Evolutionary conservation across 1,140 invertebrate genomes (phyloP), one percentile per base, ranked within the genome.

Genomic region (Drosophila auraria): DNA sequence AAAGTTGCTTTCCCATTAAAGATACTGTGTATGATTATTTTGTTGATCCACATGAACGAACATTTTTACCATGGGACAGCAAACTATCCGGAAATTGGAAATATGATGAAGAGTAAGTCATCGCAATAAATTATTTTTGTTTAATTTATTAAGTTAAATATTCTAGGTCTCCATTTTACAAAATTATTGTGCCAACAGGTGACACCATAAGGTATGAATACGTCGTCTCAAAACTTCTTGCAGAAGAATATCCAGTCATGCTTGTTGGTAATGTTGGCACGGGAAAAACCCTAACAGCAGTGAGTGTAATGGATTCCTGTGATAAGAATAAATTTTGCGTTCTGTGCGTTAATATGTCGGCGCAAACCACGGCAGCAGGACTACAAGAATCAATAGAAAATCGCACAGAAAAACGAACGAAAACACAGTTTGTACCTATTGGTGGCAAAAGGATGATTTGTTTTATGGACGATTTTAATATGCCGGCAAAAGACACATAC

Each of bases 401-500:
- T 68, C 94, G 95, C 58, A 93, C 97, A 1, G 97, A 98, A 92
- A 98, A 98, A 93, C 94, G 97, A 49, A 97, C 96, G 0, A 98
- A 97, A 93, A 96, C 95, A 5, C 95, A 96, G 56, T 97, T 96
- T 92, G 95, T 96, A 1, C 97, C 97, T 0, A 92, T 95, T 23
- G 96, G 95, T 76, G 96, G 94, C 38, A 98, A 97, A 94, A 96
- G 94, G 77, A 95, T 98, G 94, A 95, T 98, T 51, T 95, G 95
- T 2, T 97, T 97, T 91, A 95, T 98, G 94, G 97, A 98, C 92
- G 97, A 98, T 91, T 96, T 98, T 78, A 98, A 98, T 92, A 97
- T 98, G 96, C 97, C 97, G 1, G 95, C 95, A n/a, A 97, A 97
- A 78, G 97, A 98, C 78, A 95, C 94, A 8, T 98, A 97, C 91